Base-by-base conservation (phyloP, 2,797 vertebrate species). In the Sparidentex hasta region DNA sequence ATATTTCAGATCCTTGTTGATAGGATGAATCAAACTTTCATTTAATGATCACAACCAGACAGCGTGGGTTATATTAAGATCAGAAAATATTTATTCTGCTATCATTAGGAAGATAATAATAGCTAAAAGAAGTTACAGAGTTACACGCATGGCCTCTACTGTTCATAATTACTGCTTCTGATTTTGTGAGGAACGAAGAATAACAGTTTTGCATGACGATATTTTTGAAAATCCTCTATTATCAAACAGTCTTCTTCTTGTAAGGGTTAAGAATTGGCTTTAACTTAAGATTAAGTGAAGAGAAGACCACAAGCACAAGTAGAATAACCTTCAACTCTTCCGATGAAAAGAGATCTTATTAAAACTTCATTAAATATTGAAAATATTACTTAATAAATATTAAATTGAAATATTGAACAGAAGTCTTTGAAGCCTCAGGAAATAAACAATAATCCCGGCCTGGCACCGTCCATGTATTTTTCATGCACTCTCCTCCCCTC, bases 11-110 rank as follows among this genome's bases (percentile, higher is more conserved):
- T 63, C 65, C 1, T 48, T 67, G 38, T 38, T 38, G 38, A 8
- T 38, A 38, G 23, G 16, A 55, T 1, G 9, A 9, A 38, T 38
- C 8, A 38, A 38, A 38, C 38, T 38, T 51, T 63, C 66, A 52
- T 72, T 61, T 21, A 51, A 70, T 29, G 14, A 69, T 65, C 48
- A 68, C 54, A 71, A 50, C 3, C n/a, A 70, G 27, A 55, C 9
- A 38, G 17, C 47, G 14, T 71, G 1, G 25, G 21, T 62, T 72
- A 71, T 81, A 79, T 72, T 47, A 51, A 55, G 25, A 55, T 23
- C 51, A 25, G 8, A 65, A 44, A 69, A 48, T 11, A 27, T 17
- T 1, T 59, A 29, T 25, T 70, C 21, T 29, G 16, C 46, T 44
- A 61, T 27, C 9, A 55, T 33, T 61, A 69, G 18, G 62, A 61